Evolutionary conservation across 2,888 invertebrate genomes (phyloP).

Genomic region (Tholera decimalis): DNA sequence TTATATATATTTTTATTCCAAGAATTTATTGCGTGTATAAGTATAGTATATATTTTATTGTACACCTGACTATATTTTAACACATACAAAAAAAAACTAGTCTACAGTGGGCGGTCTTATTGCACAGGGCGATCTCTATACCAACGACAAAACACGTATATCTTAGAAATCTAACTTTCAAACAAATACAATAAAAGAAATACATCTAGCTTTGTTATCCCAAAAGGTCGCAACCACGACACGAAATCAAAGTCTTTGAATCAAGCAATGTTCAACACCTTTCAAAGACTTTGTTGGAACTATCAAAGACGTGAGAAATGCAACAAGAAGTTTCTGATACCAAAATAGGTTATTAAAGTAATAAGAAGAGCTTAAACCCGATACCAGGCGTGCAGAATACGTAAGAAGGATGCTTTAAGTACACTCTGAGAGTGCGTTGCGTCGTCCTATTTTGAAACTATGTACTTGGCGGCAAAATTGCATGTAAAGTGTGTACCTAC

Average conservation of each 20-base stretch:
- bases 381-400: conserved; percentile 49
- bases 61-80: too few relatives aligned
- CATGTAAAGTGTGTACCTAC: conserved; percentile 7
- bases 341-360: conserved; percentile 38
- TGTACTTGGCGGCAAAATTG: conserved; percentile 12
- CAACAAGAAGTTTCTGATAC: conserved; percentile 18
- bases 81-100: too few relatives aligned
- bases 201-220: background rate
- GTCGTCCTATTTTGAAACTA: conserved; percentile 9
- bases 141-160: too few relatives aligned
- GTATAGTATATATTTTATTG: too few relatives aligned
- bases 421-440: conserved; percentile 28
- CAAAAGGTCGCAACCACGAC: background rate
- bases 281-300: conserved; percentile 21
- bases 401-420: conserved; percentile 55
- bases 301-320: conserved; percentile 12
- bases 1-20: too few relatives aligned
- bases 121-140: too few relatives aligned
- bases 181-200: too few relatives aligned
- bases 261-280: background rate
- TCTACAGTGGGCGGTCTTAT: too few relatives aligned
- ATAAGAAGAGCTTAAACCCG: conserved; percentile 12
- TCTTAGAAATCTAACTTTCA: too few relatives aligned
- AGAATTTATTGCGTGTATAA: too few relatives aligned
- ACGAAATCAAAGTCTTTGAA: conserved; percentile 14